A percentile compares a stretch with the other conserved stretches of the same genome.
phyloP scores from a whole-genome alignment of 2,797 vertebrate species.

The Poecile montanus region DNA sequence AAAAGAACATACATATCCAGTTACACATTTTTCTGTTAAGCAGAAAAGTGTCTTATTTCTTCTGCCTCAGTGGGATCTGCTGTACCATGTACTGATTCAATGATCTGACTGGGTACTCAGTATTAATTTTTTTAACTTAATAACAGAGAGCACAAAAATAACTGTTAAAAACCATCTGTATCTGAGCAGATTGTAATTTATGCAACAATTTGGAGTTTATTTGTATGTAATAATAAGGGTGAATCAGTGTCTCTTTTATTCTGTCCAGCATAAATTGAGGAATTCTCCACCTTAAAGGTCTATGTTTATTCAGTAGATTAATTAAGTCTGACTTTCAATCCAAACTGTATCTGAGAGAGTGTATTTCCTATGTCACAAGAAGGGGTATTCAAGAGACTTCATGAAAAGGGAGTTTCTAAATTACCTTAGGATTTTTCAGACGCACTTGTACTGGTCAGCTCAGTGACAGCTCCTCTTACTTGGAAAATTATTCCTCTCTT shows the following conservation, averaged over 20 bases:
- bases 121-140: slow-evolving; percentile 2
- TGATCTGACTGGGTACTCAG: slow-evolving; percentile 22
- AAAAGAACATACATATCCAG: background rate
- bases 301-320: background rate
- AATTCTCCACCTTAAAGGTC: background rate
- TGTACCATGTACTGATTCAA: slow-evolving; percentile 17
- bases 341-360: background rate
- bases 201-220: slow-evolving; percentile 18
- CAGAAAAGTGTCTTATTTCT: background rate
- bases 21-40: background rate
- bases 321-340: background rate
- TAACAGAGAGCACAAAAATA: slow-evolving; percentile 38
- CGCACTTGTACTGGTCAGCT: background rate
- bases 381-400: background rate
- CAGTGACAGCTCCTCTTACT: background rate
- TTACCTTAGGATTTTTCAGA: background rate
- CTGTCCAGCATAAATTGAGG: background rate
- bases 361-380: background rate
- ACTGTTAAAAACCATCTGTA: slow-evolving; percentile 59
- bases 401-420: background rate
- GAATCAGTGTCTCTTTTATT: background rate
- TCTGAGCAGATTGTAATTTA: slow-evolving; percentile 55
- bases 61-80: slow-evolving; percentile 17
- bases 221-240: background rate
- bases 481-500: background rate